Conservation (phyloP, 2,888 invertebrate genomes). For the Drosophila buzzatii region DNA sequence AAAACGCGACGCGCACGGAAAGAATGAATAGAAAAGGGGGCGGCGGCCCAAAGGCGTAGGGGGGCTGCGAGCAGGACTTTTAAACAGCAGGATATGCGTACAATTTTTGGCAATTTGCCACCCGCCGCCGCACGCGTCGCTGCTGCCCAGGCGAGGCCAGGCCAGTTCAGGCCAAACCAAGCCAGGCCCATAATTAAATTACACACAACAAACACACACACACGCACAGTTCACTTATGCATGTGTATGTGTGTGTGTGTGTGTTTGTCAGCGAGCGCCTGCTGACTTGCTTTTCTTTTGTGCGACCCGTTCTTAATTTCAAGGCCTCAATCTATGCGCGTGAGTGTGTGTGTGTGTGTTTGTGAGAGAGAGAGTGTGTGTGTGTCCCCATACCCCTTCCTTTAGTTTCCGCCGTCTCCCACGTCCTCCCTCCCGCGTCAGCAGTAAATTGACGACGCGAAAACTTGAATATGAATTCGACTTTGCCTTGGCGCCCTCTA, state of each 20-base stretch:
- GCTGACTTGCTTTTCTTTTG: conserved; percentile 75
- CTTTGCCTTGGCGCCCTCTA: conserved; percentile 46
- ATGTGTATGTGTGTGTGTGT: conserved; percentile 25
- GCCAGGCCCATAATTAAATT: conserved; percentile 75
- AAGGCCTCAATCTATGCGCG: conserved; percentile 50
- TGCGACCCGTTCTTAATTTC: conserved; percentile 44
- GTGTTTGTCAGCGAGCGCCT: conserved; percentile 52
- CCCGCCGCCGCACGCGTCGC: conserved; percentile 70
- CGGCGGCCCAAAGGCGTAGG: not conserved
- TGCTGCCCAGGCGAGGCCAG: conserved; percentile 40
- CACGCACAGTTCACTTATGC: conserved; percentile 25
- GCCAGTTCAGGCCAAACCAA: conserved; percentile 59
- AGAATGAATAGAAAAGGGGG: not conserved
- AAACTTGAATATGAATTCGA: conserved; percentile 59
- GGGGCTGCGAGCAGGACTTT: conserved; percentile 57
- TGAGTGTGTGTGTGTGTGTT: not conserved
- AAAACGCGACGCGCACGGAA: not conserved
- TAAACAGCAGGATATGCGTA: conserved; percentile 81
- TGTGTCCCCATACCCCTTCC: conserved; percentile 21
- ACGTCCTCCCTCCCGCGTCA: conserved; percentile 22
- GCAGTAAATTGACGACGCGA: conserved; percentile 37
- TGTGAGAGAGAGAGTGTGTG: not conserved
- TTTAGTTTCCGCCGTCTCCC: not conserved
- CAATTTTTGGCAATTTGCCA: conserved; percentile 81
- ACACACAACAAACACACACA: conserved; percentile 58